Evolutionary conservation across 30 jellyfish, hydroid and myxozoan genomes (phyloP), one percentile per base, ranked within the genome.

Genomic region (Cassiopea xamachana): DNA sequence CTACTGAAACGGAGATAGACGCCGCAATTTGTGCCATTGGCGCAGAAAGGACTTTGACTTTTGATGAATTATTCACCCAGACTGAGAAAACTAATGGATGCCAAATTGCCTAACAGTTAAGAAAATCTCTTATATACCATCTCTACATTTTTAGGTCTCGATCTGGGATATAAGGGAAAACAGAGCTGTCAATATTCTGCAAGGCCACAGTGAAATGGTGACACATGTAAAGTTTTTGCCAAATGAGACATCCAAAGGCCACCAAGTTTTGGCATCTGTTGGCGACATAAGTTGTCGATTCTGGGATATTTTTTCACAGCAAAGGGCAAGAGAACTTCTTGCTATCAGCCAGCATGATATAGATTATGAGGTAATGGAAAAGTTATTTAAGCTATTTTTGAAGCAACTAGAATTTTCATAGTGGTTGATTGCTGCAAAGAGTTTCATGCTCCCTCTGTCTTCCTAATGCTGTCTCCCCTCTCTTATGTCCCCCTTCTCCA

Each of bases 191-290:
- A 68, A 82, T 49, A 73, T 88, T 7, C 77, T 94, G 18, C 55
- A 83, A 64, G 98, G 98, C n/a, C 98, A 94, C 75, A 47, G 71
- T 77, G 96, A 89, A n/a, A 74, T 80, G 84, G 98, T 94, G 12
- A 80, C 97, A 62, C 96, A 80, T 61, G 73, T 90, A 27, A 67
- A 64, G 12, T 89, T 89, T 39, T 46, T 87, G 12, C 92, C 96
- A 4, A 45, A 51, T 16, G 91, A 67, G 43, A 68, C 94, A 1
- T 62, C 88, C 15, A 49, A 59, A 58, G 89, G 89, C 43, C 69
- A 59, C 48, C 90, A 72, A 13, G 81, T 94, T 14, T 77, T 94
- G 69, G 96, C 77, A 13, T 89, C 98, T 48, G 98, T 72, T 50
- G 98, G 98, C 1, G 98, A 86, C 73, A 89, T 90, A 60, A 77